Conservation (phyloP, 2,797 vertebrate genomes). For the Pteropus rufus region DNA sequence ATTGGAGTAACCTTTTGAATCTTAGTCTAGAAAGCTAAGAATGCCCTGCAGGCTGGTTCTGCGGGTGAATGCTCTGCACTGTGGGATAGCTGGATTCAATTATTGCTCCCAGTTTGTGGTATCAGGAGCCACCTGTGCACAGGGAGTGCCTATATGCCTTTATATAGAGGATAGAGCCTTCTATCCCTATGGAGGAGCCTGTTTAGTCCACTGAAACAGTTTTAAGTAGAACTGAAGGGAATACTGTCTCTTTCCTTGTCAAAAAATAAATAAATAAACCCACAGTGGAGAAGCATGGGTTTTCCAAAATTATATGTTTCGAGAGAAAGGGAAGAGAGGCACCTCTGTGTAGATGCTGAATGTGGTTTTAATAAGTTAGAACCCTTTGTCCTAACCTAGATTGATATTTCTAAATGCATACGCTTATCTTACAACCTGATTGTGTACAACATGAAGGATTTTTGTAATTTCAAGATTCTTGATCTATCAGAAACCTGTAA, state of each 20-base stretch:
- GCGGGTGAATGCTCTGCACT: conserved; percentile 26
- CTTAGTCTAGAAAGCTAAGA: conserved; percentile 11
- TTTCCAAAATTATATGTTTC: conserved; percentile 14
- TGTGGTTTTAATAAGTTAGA: background rate
- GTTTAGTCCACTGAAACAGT: background rate
- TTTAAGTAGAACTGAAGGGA: conserved; percentile 22
- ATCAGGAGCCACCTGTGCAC: conserved; percentile 51
- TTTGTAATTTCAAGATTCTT: conserved; percentile 18
- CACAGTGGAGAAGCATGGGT: background rate
- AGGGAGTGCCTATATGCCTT: background rate
- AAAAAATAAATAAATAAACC: background rate
- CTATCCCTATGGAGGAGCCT: background rate
- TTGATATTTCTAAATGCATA: background rate
- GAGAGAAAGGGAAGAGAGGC: background rate
- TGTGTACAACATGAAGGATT: background rate
- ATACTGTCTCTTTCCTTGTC: background rate
- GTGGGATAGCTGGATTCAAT: conserved; percentile 56
- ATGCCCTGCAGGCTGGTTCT: conserved; percentile 30
- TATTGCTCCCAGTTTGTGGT: conserved; percentile 62
- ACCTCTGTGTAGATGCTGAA: background rate
- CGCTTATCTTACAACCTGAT: background rate
- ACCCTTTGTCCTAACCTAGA: conserved; percentile 1
- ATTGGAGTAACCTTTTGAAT: conserved; percentile 9
- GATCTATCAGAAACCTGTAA: conserved; percentile 14
- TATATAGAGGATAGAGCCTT: background rate